phyloP scores from a whole-genome alignment of 2,113 vertebrate genomes.

The Apeltes quadracus region DNA sequence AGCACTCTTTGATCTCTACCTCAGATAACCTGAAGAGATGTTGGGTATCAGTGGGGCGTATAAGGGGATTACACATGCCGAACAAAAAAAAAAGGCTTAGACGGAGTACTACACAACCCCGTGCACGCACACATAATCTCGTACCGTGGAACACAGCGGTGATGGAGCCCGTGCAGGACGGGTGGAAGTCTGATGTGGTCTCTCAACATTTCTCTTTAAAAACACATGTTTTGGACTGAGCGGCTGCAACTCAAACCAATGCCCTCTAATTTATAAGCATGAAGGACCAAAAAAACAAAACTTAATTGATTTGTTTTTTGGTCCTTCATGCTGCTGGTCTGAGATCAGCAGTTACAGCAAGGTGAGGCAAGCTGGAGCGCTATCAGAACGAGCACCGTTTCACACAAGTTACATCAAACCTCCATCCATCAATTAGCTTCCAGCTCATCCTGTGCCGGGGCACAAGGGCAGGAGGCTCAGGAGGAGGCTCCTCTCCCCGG shows the following conservation, averaged over 20 bases:
- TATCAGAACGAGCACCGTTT: background rate
- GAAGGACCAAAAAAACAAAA: conserved; percentile 18
- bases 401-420: background rate
- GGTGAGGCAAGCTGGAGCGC: background rate
- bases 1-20: conserved; percentile 56
- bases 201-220: background rate
- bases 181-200: background rate
- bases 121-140: conserved; percentile 5
- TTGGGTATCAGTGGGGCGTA: conserved; percentile 80
- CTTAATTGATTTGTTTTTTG: no score
- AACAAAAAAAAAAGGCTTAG: conserved; percentile 66
- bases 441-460: background rate
- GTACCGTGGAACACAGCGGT: background rate
- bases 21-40: conserved; percentile 81
- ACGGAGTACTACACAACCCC: conserved; percentile 33
- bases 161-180: background rate
- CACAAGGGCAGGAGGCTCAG: background rate
- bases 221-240: background rate
- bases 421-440: background rate
- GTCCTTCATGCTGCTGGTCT: no score
- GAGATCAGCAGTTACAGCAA: background rate
- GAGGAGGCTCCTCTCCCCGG: background rate
- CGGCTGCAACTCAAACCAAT: background rate
- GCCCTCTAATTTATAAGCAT: background rate
- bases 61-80: conserved; percentile 79